Conservation (phyloP, 1,140 invertebrate genomes). For the Telenomus remus region DNA sequence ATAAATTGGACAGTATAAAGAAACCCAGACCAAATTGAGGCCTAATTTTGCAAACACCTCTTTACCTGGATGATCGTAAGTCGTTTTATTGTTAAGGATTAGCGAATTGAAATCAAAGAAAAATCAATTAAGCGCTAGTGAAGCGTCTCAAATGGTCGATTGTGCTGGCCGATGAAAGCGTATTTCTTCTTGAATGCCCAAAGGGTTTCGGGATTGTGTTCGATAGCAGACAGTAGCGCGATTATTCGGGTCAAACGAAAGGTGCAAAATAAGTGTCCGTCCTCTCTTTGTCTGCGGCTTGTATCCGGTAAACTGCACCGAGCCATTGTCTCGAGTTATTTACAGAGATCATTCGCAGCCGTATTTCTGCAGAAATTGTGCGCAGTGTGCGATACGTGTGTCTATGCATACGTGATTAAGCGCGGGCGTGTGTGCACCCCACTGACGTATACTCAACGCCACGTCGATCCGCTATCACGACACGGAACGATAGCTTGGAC, state of each 20-base stretch:
- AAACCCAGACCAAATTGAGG: too few relatives aligned
- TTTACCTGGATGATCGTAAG: too few relatives aligned
- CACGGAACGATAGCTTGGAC: conserved; percentile 52
- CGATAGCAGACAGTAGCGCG: conserved; percentile 14
- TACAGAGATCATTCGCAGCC: conserved; percentile 20
- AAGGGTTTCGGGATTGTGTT: conserved; percentile 39
- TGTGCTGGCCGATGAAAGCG: conserved; percentile 25
- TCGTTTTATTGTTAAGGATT: too few relatives aligned
- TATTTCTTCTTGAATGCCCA: conserved; percentile 26
- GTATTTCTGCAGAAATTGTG: conserved; percentile 14
- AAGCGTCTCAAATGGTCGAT: conserved; percentile 37
- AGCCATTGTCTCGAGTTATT: conserved; percentile 29
- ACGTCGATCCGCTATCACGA: conserved; percentile 45
- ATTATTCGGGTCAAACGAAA: conserved; percentile 43
- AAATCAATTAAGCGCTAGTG: conserved; percentile 46
- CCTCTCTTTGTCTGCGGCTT: conserved; percentile 20
- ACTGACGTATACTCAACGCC: conserved; percentile 15
- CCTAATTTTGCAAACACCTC: too few relatives aligned
- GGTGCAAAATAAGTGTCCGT: conserved; percentile 17
- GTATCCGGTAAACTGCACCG: conserved; percentile 21
- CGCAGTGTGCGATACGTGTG: neutral
- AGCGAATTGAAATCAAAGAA: conserved; percentile 21
- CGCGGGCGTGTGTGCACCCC: neutral
- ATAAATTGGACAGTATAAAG: too few relatives aligned
- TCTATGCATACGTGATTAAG: conserved; percentile 4